Evolutionary conservation across 2,797 vertebrate genomes (phyloP).

Genomic region (Molossus molossus): DNA sequence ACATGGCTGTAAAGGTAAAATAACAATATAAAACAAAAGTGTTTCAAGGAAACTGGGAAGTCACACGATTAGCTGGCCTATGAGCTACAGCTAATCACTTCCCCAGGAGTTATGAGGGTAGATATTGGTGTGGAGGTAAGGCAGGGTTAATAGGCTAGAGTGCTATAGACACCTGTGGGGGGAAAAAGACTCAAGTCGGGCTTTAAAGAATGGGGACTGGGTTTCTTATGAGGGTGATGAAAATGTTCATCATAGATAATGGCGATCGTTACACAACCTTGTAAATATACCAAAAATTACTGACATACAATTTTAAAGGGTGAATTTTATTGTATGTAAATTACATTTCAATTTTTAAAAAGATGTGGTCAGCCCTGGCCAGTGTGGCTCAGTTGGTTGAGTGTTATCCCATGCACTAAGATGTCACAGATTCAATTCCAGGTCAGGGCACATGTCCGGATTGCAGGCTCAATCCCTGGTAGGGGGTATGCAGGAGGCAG

Average conservation of each 20-base stretch:
- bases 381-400: too few relatives aligned
- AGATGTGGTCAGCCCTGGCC: background rate
- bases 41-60: fast-evolving
- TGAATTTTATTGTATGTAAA: background rate
- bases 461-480: too few relatives aligned
- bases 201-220: background rate
- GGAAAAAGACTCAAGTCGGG: background rate
- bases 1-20: conserved; percentile 26
- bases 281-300: background rate
- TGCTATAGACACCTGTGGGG: background rate
- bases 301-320: background rate
- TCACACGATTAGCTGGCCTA: background rate
- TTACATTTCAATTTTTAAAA: background rate
- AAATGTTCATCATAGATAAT: background rate
- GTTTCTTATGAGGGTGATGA: background rate
- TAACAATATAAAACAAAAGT: background rate
- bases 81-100: background rate
- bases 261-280: background rate
- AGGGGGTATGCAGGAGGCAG: too few relatives aligned
- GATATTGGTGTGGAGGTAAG: fast-evolving
- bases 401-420: too few relatives aligned
- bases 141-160: background rate
- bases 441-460: too few relatives aligned
- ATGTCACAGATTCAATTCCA: too few relatives aligned
- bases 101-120: background rate